These are phyloP conservation scores for Florisuga fusca DNA, from an alignment of 2,797 vertebrate species.

Conservation along the genomic window DNA sequence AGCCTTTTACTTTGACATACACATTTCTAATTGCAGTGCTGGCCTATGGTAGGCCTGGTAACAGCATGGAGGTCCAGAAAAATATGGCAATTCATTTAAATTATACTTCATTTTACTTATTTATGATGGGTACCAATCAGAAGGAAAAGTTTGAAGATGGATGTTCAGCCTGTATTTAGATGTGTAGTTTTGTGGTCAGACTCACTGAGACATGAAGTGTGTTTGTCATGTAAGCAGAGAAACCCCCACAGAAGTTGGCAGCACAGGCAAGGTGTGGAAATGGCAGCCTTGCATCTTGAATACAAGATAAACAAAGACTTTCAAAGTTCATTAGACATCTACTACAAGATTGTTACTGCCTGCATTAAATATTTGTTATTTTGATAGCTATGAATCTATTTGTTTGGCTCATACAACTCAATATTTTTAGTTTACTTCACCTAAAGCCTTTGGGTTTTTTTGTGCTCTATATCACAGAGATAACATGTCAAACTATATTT, in stretches of 20 bases:
- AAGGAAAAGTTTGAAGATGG: not conserved
- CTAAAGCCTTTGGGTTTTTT: not conserved
- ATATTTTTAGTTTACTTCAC: conserved; percentile 15
- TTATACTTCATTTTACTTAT: conserved; percentile 17
- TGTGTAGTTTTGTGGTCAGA: not conserved
- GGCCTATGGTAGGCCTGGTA: not conserved
- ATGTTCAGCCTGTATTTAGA: not conserved
- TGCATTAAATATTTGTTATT: not conserved
- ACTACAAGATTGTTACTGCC: not conserved
- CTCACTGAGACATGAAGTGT: not conserved
- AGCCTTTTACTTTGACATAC: not conserved
- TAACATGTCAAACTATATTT: not conserved
- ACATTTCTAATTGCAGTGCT: not conserved
- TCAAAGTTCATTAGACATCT: not conserved
- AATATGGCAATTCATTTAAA: conserved; percentile 32
- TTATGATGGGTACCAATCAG: not conserved
- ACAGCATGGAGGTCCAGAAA: not conserved
- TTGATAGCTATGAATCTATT: not conserved
- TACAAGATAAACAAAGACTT: not conserved
- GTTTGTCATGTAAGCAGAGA: not conserved
- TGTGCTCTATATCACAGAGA: not conserved
- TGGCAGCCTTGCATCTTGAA: not conserved
- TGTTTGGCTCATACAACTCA: not conserved
- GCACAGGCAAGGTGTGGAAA: conserved; percentile 25
- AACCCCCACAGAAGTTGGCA: not conserved